Conservation (phyloP, 2,113 vertebrate genomes). For the Paraplagusia blochii region DNA sequence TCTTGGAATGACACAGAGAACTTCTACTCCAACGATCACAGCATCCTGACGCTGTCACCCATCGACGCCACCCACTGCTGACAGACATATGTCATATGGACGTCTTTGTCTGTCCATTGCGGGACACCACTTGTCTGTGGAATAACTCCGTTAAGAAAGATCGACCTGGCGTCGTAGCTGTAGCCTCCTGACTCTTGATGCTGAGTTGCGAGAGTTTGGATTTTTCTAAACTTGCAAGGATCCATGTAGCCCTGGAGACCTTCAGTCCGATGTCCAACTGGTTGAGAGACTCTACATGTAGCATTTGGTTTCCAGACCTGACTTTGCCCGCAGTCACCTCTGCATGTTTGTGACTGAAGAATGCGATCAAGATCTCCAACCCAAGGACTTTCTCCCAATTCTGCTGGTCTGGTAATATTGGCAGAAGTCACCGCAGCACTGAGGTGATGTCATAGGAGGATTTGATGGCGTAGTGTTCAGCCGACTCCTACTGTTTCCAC, state of each 20-base stretch:
- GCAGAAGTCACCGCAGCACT: background rate
- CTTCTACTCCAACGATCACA: constrained; percentile 91
- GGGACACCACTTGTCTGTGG: constrained; percentile 9
- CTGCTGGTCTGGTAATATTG: background rate
- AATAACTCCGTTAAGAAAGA: background rate
- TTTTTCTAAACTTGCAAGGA: background rate
- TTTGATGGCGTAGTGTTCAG: too few species aligned
- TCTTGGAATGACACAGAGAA: constrained; percentile 90
- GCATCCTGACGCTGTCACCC: constrained; percentile 93
- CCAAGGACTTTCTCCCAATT: background rate
- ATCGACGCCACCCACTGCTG: constrained; percentile 88
- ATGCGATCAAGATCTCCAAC: background rate
- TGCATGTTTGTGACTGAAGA: too few species aligned
- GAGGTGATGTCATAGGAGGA: background rate
- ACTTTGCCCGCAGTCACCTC: too few species aligned
- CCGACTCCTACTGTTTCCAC: too few species aligned
- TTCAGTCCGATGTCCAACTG: background rate
- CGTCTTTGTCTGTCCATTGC: constrained; percentile 13
- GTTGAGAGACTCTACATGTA: background rate
- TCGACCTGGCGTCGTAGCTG: background rate
- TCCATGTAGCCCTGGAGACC: background rate
- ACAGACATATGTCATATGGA: constrained; percentile 42
- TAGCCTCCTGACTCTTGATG: background rate
- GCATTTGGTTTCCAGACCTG: constrained; percentile 9
- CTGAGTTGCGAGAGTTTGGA: background rate